Evolutionary conservation across 2,797 vertebrate genomes (phyloP).

Genomic region (Carapus acus): DNA sequence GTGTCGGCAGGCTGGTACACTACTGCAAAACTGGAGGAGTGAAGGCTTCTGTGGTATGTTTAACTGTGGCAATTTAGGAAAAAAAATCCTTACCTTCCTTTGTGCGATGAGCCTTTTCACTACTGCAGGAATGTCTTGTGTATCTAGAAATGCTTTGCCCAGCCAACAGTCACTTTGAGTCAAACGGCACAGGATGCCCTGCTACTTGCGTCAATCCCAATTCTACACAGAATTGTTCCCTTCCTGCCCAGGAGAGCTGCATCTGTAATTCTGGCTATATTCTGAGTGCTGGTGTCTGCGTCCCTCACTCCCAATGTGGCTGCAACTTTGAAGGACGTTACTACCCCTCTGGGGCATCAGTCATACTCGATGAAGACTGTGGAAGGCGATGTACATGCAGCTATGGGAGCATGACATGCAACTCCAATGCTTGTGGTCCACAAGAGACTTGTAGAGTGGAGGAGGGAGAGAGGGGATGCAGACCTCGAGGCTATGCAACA

Average conservation of each 20-base stretch:
- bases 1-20: slow-evolving; percentile 59
- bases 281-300: slow-evolving; percentile 57
- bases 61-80: neutral
- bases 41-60: slow-evolving; percentile 64
- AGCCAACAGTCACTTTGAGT: slow-evolving; percentile 65
- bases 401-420: slow-evolving; percentile 37
- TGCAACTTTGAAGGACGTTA: slow-evolving; percentile 60
- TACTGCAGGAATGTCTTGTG: fast-evolving
- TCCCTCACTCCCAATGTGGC: slow-evolving; percentile 59
- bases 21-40: slow-evolving; percentile 55
- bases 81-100: neutral
- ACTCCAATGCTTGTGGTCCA: slow-evolving; percentile 25
- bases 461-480: slow-evolving; percentile 57
- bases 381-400: slow-evolving; percentile 55
- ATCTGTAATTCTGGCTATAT: slow-evolving; percentile 62
- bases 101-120: neutral
- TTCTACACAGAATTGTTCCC: slow-evolving; percentile 50
- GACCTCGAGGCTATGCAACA: slow-evolving; percentile 44
- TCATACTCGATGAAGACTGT: slow-evolving; percentile 51
- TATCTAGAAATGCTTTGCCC: slow-evolving; percentile 58
- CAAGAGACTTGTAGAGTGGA: slow-evolving; percentile 36
- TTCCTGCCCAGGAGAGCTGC: slow-evolving; percentile 58
- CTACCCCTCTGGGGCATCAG: slow-evolving; percentile 54
- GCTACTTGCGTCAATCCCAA: slow-evolving; percentile 58
- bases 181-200: slow-evolving; percentile 58